Evolutionary conservation across 2,888 invertebrate genomes (phyloP), one percentile per base, ranked within the genome.

Genomic region (Drosophila fungiperda): DNA sequence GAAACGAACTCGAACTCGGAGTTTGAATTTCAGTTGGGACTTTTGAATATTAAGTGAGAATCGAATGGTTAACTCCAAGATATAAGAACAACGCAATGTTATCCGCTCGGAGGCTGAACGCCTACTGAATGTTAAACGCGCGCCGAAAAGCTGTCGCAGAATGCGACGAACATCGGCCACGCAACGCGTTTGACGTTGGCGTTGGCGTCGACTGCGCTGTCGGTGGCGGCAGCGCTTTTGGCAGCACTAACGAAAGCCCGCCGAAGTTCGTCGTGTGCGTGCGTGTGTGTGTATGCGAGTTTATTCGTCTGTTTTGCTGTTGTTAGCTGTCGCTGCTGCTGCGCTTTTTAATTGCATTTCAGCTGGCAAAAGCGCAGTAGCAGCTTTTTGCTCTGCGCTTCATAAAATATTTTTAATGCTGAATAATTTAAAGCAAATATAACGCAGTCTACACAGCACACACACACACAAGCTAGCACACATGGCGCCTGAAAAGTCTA

Each of bases 101-200:
- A 92, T 92, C 93, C 93, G 92, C 93, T 93, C 92, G 92, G 92
- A 93, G 92, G 92, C 92, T 92, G 92, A 92, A 92, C 92, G 92
- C 92, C 92, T 92, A 93, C 92, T 93, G 92, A 91, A 92, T 83
- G 90, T 82, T 80, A 62, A 77, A 71, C 77, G 83, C 77, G 79
- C 86, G 83, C 87, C 84, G 82, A 80, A 84, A 84, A 82, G 81
- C 76, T 90, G 83, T 74, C 76, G 78, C 83, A 88, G 75, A 78
- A 73, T 78, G 76, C 78, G 76, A 76, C 50, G 67, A 62, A 40
- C 65, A 42, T 59, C 62, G 59, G 68, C 58, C 49, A 76, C 80
- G 72, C 76, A 75, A 77, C 77, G 77, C 72, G 64, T 70, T 38
- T 26, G 40, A 23, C 42, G 55, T 36, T 33, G 59, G 29, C 57